These are phyloP conservation scores for Drosophila lutescens DNA, from an alignment of 2,888 invertebrate genomes.

Conservation along the genomic window DNA sequence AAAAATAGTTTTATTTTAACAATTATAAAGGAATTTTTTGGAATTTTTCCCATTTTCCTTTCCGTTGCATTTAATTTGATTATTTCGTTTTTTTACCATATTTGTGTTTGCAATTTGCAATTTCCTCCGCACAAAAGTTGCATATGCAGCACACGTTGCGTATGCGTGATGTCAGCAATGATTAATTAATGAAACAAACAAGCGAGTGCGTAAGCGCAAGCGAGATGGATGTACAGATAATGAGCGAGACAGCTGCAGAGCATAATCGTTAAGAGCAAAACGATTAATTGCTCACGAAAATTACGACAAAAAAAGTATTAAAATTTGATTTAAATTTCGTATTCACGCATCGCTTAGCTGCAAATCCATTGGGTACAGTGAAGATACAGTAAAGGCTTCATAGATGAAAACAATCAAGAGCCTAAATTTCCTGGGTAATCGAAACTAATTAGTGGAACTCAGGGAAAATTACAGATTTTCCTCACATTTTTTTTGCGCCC, in stretches of 20 bases:
- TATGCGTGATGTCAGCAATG: constrained; percentile 57
- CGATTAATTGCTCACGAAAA: constrained; percentile 21
- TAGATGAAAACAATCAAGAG: not conserved
- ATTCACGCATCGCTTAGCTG: constrained; percentile 55
- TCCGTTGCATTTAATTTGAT: constrained; percentile 2
- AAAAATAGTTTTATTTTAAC: not conserved
- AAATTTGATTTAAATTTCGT: constrained; percentile 59
- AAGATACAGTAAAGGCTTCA: not conserved
- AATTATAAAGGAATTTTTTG: not conserved
- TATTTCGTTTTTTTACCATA: not conserved
- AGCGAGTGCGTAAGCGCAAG: constrained; percentile 17
- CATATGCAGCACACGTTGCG: constrained; percentile 44
- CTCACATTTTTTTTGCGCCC: constrained; percentile 4
- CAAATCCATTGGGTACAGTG: constrained; percentile 25
- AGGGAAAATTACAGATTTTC: constrained; percentile 21
- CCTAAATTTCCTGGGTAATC: not conserved
- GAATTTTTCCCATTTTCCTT: not conserved
- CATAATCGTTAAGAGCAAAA: constrained; percentile 37
- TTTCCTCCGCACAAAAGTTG: constrained; percentile 23
- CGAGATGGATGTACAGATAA: constrained; percentile 5
- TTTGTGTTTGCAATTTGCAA: not conserved
- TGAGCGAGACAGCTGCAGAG: constrained; percentile 12
- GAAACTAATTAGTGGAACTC: constrained; percentile 35
- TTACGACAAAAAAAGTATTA: constrained; percentile 25
- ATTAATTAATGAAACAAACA: constrained; percentile 57